Base-by-base conservation (phyloP, 2,113 vertebrate genomes). In the Penelope pileata region DNA sequence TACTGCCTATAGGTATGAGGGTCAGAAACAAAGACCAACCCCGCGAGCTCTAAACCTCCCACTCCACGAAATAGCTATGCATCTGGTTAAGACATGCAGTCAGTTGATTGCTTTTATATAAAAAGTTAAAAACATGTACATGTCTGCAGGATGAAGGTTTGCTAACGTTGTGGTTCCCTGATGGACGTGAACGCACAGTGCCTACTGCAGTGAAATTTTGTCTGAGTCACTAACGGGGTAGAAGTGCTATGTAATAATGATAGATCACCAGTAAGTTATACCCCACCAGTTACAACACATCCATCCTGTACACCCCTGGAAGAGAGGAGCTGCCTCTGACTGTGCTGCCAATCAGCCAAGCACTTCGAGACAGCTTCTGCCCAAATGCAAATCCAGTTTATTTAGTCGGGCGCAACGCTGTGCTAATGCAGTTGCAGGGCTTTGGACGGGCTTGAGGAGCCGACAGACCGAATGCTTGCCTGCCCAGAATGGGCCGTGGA, bases 401-500 rank as follows among this genome's bases (percentile, higher is more conserved):
- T 91, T 91, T 74, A 94, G 80, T 47, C 42, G 53, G 73, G 62
- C 29, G 3, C 90, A 96, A 86, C 79, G 32, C 86, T 78, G 88
- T 62, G 68, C 36, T 86, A 76, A 74, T 86, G 90, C 0, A n/a
- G 91, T 86, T 43, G 64, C 63, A 59, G 88, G 72, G 68, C 72
- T 91, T 69, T 93, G 18, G 54, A 58, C 18, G 74, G 79, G 32
- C 73, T 78, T 62, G 73, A 76, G 47, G 92, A 92, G 76, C 63
- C 70, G 77, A 80, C 94, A 78, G 90, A 36, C 68, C 17, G 60
- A 92, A 54, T 72, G 92, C 90, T 58, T 38, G 75, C 76, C 88
- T 94, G 88, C 90, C 83, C 90, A 93, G 90, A 95, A 90, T 63
- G 79, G 83, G 26, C 72, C 93, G 85, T 19, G 50, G 90, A 95